A percentile compares a stretch with the other conserved stretches of the same genome.
These are phyloP conservation scores for Brachionus asplanchnoidis DNA, from an alignment of 1,140 invertebrate genomes.

Conservation along the genomic window DNA sequence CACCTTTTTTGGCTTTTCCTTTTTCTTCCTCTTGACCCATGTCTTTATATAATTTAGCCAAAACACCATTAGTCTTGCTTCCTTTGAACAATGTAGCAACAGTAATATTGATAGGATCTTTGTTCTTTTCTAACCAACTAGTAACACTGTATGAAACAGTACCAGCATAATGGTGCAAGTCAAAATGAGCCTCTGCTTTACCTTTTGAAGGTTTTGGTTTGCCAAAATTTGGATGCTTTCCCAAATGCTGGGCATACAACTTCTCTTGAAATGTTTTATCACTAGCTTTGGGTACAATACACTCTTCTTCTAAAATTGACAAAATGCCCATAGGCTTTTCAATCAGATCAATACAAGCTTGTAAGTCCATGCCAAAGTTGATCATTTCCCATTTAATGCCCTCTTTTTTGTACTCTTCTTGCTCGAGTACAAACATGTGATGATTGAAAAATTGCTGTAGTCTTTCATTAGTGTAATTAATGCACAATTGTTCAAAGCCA, in stretches of 20 bases:
- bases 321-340: slow-evolving; percentile 99
- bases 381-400: slow-evolving; percentile 98
- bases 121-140: slow-evolving; percentile 99
- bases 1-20: slow-evolving; percentile 81
- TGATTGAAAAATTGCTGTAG: slow-evolving; percentile 99
- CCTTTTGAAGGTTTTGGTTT: slow-evolving; percentile 95
- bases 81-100: slow-evolving; percentile 61
- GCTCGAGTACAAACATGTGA: slow-evolving; percentile 99
- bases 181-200: slow-evolving; percentile 89
- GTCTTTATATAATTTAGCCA: slow-evolving; percentile 2
- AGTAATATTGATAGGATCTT: slow-evolving; percentile 97
- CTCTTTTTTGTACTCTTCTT: slow-evolving; percentile 97
- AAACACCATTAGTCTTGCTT: background rate
- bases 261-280: slow-evolving; percentile 95
- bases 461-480: slow-evolving; percentile 99
- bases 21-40: slow-evolving; percentile 37
- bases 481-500: slow-evolving; percentile 99
- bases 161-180: slow-evolving; percentile 97
- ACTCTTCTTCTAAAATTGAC: slow-evolving; percentile 99
- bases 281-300: slow-evolving; percentile 99
- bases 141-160: slow-evolving; percentile 72
- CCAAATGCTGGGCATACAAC: slow-evolving; percentile 94
- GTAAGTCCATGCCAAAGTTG: slow-evolving; percentile 98
- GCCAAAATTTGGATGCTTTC: slow-evolving; percentile 92
- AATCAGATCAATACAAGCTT: slow-evolving; percentile 96